A percentile compares a stretch with the other conserved stretches of the same genome.
Conservation (phyloP, 2,113 vertebrate genomes). For the Callospermophilus lateralis region DNA sequence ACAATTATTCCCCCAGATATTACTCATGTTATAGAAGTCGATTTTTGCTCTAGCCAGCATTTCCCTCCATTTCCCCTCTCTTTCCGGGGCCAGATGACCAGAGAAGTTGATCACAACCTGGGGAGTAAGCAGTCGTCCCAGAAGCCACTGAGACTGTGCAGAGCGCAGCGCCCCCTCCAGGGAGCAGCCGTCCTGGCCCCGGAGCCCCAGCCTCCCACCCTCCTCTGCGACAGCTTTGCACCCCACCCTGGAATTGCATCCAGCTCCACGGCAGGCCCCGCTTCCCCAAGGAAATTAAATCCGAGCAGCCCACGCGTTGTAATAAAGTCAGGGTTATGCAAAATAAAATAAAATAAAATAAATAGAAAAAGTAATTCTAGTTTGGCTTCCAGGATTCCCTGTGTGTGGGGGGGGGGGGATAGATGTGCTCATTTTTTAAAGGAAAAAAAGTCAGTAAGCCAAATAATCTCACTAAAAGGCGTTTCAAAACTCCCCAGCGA, state of each 20-base stretch:
- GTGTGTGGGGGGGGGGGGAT: neutral
- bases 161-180: neutral
- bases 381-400: slow-evolving; percentile 48
- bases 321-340: slow-evolving; percentile 23
- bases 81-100: neutral
- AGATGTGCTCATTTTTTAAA: neutral
- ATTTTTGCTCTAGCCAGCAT: neutral
- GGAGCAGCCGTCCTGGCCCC: neutral
- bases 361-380: neutral
- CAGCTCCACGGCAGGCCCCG: neutral
- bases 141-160: neutral
- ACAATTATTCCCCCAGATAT: neutral
- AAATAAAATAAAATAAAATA: slow-evolving; percentile 1
- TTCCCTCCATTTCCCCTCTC: neutral
- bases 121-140: neutral
- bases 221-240: neutral
- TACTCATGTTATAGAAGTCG: neutral
- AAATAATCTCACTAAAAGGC: slow-evolving; percentile 44
- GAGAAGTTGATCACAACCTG: neutral
- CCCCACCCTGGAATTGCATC: slow-evolving; percentile 2
- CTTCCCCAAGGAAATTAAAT: slow-evolving; percentile 60
- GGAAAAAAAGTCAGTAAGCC: slow-evolving; percentile 20
- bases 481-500: neutral
- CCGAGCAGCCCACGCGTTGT: neutral
- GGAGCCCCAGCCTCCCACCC: neutral